phyloP scores from a whole-genome alignment of 2,888 invertebrate genomes.

The Leptopilina myrica region DNA sequence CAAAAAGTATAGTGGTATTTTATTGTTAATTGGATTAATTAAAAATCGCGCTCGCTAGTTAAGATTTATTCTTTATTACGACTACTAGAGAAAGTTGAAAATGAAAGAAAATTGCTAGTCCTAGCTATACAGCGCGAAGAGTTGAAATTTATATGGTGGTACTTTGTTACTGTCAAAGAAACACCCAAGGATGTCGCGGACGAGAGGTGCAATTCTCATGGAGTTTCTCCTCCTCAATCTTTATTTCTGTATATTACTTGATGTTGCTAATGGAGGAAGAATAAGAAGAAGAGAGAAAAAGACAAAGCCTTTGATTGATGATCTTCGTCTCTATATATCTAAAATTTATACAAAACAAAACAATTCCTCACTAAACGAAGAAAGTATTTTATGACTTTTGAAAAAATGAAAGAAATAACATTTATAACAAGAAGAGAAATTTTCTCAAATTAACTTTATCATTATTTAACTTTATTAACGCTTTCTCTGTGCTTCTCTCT shows the following conservation, averaged over 20 bases:
- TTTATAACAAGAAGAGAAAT: neutral
- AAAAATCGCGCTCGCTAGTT: neutral
- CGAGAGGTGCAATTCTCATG: constrained; percentile 20
- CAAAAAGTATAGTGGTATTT: neutral
- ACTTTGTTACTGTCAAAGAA: constrained; percentile 36
- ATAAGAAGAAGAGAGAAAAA: neutral
- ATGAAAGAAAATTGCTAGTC: constrained; percentile 37
- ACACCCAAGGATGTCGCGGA: constrained; percentile 16
- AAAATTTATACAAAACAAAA: constrained; percentile 1
- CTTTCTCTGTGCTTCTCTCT: too few relatives aligned
- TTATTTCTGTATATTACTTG: constrained; percentile 18
- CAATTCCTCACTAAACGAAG: neutral
- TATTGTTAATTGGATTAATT: neutral
- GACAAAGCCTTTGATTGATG: constrained; percentile 10
- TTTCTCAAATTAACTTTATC: neutral
- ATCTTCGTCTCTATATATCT: neutral
- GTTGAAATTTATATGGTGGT: constrained; percentile 18
- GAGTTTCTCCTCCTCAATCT: constrained; percentile 1
- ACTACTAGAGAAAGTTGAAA: neutral
- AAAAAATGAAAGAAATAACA: neutral
- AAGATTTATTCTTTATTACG: constrained; percentile 37
- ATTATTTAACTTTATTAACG: neutral
- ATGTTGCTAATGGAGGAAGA: constrained; percentile 2
- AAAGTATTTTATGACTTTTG: neutral
- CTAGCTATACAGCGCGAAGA: neutral